Base-by-base conservation (phyloP, 2,888 invertebrate species). In the Agrochola macilenta region DNA sequence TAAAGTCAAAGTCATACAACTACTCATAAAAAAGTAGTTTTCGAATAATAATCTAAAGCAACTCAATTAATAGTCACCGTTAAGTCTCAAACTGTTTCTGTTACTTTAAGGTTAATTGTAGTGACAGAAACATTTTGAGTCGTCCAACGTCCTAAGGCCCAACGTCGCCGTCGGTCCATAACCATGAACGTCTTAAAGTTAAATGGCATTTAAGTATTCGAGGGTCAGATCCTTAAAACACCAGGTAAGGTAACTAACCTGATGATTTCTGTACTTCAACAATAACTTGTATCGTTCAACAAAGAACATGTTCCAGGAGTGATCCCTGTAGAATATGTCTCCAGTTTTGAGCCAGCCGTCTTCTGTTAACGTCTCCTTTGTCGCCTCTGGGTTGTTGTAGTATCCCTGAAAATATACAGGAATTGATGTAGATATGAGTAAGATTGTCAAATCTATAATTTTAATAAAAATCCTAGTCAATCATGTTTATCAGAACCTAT, bases 281-380 rank as follows among this genome's bases (percentile, higher is more conserved):
- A 97, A 90, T 82, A 96, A 93, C 83, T 97, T 97, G 12, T 96
- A 93, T 43, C 97, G 92, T 58, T 97, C 97, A 0, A 97, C 93
- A 58, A 96, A 94, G 89, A 91, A 97, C 78, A 95, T 95, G 83
- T 96, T 95, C 83, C 92, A 92, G n/a, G 95, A 92, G 26, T 95
- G 94, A 81, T 97, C 97, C 81, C 96, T 95, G 81, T 96, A 97
- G 46, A 95, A 93, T 43, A 97, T 90, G 80, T 97, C 97, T 0
- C 97, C 97, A 1, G 97, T 96, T 85, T 94, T 96, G 54, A 97
- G 90, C 96, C 96, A 97, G 5, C 96, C 93, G 46, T 95, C 95
- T n/a, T 91, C 90, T 14, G 95, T 93, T 74, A 95, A 95, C 0
- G 93, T 86, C 8, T 94, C 94, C 23, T 91, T 92, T 1, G 96